Conservation (phyloP, 2,113 vertebrate genomes). For the Ammodytes marinus region DNA sequence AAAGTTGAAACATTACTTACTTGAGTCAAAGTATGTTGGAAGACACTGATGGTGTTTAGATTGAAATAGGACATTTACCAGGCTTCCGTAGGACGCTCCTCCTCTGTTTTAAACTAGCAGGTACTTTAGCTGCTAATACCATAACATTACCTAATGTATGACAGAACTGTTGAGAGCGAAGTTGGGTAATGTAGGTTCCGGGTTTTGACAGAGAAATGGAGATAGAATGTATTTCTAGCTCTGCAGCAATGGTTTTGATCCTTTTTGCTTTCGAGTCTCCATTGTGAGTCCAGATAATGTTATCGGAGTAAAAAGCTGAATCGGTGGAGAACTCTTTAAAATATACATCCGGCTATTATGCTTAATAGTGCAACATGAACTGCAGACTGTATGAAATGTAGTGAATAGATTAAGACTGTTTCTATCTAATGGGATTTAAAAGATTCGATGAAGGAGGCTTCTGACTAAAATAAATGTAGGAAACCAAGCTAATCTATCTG, state of each 20-base stretch:
- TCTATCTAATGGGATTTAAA: background rate
- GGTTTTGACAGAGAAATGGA: background rate
- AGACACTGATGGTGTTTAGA: background rate
- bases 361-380: background rate
- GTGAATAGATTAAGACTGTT: background rate
- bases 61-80: background rate
- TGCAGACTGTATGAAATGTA: background rate
- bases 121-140: background rate
- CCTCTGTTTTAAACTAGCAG: background rate
- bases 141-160: background rate
- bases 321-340: background rate
- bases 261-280: background rate
- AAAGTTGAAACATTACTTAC: background rate
- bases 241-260: background rate
- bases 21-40: background rate
- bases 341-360: background rate
- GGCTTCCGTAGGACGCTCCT: background rate
- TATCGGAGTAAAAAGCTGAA: background rate
- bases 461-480: conserved; percentile 10
- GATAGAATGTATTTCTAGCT: background rate
- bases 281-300: background rate
- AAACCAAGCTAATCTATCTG: conserved; percentile 1
- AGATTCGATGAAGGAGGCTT: background rate
- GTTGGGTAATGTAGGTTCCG: background rate
- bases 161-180: background rate